These are phyloP conservation scores for Heterohyrax brucei DNA, from an alignment of 2,797 vertebrate species.

Conservation along the genomic window DNA sequence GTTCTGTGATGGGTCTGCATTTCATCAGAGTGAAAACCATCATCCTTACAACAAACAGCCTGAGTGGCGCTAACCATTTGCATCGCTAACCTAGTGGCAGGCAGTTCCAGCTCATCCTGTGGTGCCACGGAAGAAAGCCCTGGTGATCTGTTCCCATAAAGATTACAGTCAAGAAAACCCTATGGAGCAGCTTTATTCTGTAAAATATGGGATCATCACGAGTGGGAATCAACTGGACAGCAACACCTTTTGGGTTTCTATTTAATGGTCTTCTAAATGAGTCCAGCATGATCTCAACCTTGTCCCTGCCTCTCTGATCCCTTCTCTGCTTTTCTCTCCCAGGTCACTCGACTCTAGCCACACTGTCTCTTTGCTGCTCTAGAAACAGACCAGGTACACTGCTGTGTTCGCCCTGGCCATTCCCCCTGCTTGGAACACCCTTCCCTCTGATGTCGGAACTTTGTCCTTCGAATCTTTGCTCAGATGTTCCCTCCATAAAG, in stretches of 20 bases:
- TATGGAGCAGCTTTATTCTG: background rate
- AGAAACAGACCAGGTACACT: background rate
- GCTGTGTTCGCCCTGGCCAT: background rate
- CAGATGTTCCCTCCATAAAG: background rate
- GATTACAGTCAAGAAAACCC: background rate
- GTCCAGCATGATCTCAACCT: no score
- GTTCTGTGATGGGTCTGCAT: background rate
- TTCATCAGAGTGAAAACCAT: background rate
- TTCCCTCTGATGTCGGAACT: background rate
- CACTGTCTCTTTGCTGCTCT: background rate
- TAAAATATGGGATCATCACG: background rate
- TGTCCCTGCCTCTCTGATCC: background rate
- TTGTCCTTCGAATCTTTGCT: slow-evolving; percentile 15
- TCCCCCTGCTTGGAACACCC: background rate
- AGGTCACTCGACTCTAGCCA: background rate
- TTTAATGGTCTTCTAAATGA: background rate
- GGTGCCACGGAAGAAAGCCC: background rate
- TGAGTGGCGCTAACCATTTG: background rate
- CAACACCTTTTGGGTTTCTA: background rate
- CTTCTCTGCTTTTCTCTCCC: background rate
- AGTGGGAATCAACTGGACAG: background rate
- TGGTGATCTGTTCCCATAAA: background rate
- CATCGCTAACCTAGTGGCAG: background rate
- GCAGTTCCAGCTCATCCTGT: no score
- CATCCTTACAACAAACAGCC: background rate